phyloP scores from a whole-genome alignment of 2,113 vertebrate species.

The Pygoscelis adeliae region DNA sequence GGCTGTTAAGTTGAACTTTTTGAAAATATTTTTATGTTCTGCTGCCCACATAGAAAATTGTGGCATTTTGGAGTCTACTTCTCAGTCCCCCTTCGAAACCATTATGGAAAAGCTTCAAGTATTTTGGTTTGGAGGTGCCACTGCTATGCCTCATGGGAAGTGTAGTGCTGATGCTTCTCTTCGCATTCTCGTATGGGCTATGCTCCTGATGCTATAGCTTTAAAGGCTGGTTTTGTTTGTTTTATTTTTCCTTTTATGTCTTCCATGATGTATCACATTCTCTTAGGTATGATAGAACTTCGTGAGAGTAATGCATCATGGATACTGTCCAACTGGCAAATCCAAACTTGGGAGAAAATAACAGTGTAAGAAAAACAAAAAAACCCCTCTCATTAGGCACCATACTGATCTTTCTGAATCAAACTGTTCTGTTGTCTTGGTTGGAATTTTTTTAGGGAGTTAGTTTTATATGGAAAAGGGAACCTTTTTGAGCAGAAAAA shows the following conservation, averaged over 20 bases:
- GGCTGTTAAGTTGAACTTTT: not conserved
- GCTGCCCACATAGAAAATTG: not conserved
- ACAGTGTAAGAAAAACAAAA: not conserved
- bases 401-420: not conserved
- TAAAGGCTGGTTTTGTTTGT: not conserved
- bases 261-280: not conserved
- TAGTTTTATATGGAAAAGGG: not conserved
- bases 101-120: not conserved
- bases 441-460: not conserved
- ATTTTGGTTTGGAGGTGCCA: not conserved
- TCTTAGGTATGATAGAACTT: not conserved
- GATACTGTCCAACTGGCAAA: not conserved
- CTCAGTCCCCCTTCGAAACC: not conserved
- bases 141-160: not conserved
- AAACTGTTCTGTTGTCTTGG: not conserved
- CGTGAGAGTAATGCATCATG: not conserved
- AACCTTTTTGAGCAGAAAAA: not conserved
- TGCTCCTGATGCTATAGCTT: not conserved
- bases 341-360: not conserved
- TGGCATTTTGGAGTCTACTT: not conserved
- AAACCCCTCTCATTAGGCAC: not conserved
- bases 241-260: not conserved
- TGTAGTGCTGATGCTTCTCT: not conserved
- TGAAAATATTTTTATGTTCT: not conserved
- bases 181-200: not conserved